Evolutionary conservation across 2,113 vertebrate species (phyloP), one percentile per base, ranked within the genome.

Genomic region (Caranx melampygus): DNA sequence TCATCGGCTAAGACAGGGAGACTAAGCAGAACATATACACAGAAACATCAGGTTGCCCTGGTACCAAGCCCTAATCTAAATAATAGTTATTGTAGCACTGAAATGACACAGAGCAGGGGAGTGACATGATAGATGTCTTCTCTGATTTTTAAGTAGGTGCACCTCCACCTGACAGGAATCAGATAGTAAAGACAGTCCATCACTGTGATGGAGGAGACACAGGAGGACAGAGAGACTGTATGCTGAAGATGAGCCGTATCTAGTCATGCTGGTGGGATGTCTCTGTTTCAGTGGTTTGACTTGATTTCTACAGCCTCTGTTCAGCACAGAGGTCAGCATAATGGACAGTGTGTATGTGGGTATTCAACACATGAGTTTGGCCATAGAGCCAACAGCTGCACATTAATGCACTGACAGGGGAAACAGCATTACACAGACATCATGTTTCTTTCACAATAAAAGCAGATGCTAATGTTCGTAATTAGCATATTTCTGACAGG

Each of bases 11-110:
- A 77, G 52, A 82, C 75, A 72, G 21, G 45, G 81, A 92, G 58
- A 88, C 78, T 76, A 72, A 86, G 73, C 7, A 88, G 88, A 88
- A 45, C 63, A 61, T 76, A 70, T 65, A 72, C 82, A 88, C 61
- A 81, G 78, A 82, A 85, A 85, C 69, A 20, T 75, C 9, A 88
- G 44, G 86, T 88, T 88, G 79, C 79, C 88, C 87, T 52, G 81
- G 88, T 85, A 87, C 84, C 86, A 84, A 72, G 57, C 79, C 16
- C 60, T 87, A 91, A 90, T 92, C 81, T 75, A 91, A 92, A 91
- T 87, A 91, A 67, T 57, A 71, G 72, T 86, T 60, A 26, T 26
- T 26, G 26, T 26, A 85, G 45, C 54, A 68, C 51, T 67, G 78
- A 88, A 83, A 81, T 75, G 75, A 87, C 72, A 79, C 82, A 86